Conservation (phyloP, 2,888 invertebrate species). For the Seira sanloemensis region DNA sequence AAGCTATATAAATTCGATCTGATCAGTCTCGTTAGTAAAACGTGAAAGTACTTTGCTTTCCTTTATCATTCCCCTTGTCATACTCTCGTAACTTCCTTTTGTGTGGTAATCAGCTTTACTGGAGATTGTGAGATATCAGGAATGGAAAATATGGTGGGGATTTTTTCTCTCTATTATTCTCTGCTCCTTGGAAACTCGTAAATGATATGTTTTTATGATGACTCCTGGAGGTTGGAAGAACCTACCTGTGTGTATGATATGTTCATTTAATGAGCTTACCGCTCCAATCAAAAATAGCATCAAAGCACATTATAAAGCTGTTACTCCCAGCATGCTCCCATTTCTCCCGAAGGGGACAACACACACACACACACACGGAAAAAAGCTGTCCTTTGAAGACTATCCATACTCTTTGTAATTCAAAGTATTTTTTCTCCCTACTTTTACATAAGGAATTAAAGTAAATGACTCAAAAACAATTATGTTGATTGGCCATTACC, state of each 20-base stretch:
- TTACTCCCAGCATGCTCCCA: constrained; percentile 33
- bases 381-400: too few relatives aligned
- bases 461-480: neutral
- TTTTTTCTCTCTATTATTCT: too few relatives aligned
- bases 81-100: neutral
- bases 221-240: constrained; percentile 36
- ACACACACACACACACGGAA: too few relatives aligned
- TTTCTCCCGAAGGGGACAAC: too few relatives aligned
- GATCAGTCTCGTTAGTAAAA: constrained; percentile 1
- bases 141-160: too few relatives aligned
- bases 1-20: too few relatives aligned
- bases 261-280: constrained; percentile 39
- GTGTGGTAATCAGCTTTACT: constrained; percentile 1
- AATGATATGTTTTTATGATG: neutral
- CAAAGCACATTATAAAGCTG: constrained; percentile 53
- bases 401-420: too few relatives aligned
- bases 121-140: constrained; percentile 4
- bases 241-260: constrained; percentile 12
- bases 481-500: neutral
- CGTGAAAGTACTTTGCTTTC: neutral
- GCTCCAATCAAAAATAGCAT: constrained; percentile 42
- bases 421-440: too few relatives aligned
- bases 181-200: too few relatives aligned
- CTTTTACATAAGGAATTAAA: too few relatives aligned
- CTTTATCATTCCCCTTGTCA: neutral